Percentiles rank a stretch among this genome's conserved stretches.
These are phyloP conservation scores for Atta cephalotes DNA, from an alignment of 1,140 invertebrate species.

Conservation along the genomic window DNA sequence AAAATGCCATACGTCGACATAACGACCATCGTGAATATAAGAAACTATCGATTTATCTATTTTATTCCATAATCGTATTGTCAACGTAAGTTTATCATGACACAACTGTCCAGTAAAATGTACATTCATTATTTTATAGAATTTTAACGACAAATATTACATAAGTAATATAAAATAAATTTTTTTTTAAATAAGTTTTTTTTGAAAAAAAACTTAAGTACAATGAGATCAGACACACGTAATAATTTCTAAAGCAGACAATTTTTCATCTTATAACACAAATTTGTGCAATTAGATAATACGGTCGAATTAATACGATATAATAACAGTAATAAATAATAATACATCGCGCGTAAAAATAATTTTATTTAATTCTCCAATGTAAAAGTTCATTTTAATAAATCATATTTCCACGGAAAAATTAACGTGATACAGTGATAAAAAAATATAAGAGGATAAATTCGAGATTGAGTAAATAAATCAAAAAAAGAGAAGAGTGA, in stretches of 20 bases:
- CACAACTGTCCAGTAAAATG: background rate
- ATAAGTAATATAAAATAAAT: background rate
- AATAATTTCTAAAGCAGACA: background rate
- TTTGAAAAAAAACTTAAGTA: background rate
- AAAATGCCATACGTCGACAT: background rate
- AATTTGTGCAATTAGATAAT: too few species aligned
- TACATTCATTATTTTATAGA: background rate
- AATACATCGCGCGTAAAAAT: background rate
- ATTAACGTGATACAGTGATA: background rate
- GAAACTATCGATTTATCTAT: conserved; percentile 7
- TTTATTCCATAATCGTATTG: conserved; percentile 14
- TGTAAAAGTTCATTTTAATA: background rate
- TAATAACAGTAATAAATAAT: conserved; percentile 15
- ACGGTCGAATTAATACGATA: background rate
- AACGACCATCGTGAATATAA: background rate
- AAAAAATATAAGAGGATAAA: too few species aligned
- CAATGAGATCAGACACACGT: background rate
- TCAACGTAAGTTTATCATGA: conserved; percentile 1
- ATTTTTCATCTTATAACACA: background rate
- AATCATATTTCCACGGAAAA: background rate
- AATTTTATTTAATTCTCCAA: background rate
- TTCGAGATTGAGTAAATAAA: background rate
- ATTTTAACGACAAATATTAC: background rate
- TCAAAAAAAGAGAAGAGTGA: background rate
- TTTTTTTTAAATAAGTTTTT: background rate